phyloP scores from a whole-genome alignment of 2,113 vertebrate species.

The Ivindomyrus marchei region DNA sequence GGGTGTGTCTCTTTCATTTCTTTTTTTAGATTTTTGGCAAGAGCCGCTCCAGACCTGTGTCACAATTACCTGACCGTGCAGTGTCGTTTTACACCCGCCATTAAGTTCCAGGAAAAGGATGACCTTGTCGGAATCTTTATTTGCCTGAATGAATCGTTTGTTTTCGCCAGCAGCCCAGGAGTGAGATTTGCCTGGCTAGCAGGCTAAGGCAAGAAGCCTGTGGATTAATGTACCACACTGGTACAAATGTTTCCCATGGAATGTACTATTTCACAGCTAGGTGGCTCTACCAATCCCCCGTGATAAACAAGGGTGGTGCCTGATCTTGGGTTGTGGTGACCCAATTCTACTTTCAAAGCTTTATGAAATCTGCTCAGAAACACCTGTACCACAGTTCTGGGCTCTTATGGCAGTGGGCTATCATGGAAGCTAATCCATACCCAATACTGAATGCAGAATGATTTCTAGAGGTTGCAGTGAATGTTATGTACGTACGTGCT shows the following conservation, averaged over 20 bases:
- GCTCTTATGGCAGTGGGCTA: not conserved
- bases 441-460: not conserved
- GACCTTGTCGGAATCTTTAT: not conserved
- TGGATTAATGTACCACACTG: not conserved
- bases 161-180: not conserved
- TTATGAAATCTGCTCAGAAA: not conserved
- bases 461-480: not conserved
- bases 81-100: not conserved
- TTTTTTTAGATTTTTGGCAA: not conserved
- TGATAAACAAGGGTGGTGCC: not conserved
- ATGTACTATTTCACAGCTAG: not conserved
- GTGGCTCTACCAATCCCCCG: not conserved
- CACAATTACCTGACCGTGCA: not conserved
- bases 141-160: not conserved
- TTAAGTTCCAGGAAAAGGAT: not conserved
- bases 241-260: not conserved
- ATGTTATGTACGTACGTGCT: not conserved
- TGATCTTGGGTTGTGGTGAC: not conserved
- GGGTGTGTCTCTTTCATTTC: not conserved
- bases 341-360: not conserved
- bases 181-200: not conserved
- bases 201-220: not conserved
- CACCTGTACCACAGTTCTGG: not conserved
- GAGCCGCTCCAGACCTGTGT: not conserved
- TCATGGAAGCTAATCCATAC: not conserved